phyloP scores from a whole-genome alignment of 1,140 invertebrate species.

The Apolygus lucorum region DNA sequence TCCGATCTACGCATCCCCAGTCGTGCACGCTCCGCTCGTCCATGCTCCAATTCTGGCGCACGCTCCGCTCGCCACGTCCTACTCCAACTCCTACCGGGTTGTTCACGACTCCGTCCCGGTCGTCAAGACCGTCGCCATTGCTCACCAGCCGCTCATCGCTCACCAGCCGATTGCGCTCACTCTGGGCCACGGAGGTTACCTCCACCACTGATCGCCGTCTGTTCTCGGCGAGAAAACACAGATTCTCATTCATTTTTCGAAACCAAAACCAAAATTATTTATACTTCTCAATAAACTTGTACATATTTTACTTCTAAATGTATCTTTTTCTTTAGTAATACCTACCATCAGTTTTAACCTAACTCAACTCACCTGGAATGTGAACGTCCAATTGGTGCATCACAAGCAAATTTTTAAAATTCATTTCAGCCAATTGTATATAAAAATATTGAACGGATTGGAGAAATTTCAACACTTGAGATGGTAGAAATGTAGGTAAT shows the following conservation, averaged over 20 bases:
- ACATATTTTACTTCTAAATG: no score
- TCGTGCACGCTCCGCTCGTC: conserved; percentile 8
- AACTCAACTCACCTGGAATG: no score
- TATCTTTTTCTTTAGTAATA: no score
- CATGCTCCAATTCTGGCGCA: conserved; percentile 15
- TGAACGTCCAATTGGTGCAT: no score
- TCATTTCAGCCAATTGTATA: no score
- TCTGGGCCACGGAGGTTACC: background rate
- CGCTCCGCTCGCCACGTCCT: conserved; percentile 19
- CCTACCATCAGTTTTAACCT: no score
- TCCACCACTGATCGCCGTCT: background rate
- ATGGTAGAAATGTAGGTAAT: no score
- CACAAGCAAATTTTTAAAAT: no score
- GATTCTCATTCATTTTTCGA: background rate
- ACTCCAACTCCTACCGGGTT: conserved; percentile 10
- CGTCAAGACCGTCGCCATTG: conserved; percentile 13
- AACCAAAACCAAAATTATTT: conserved; percentile 13
- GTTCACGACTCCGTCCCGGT: conserved; percentile 17
- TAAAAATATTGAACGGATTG: no score
- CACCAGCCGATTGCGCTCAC: background rate
- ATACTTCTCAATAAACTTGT: conserved; percentile 8
- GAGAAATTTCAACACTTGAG: no score
- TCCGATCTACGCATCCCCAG: conserved; percentile 12
- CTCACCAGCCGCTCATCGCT: background rate
- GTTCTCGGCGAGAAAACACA: background rate